These are phyloP conservation scores for Tetragonula carbonaria DNA, from an alignment of 2,888 invertebrate genomes.

Conservation along the genomic window DNA sequence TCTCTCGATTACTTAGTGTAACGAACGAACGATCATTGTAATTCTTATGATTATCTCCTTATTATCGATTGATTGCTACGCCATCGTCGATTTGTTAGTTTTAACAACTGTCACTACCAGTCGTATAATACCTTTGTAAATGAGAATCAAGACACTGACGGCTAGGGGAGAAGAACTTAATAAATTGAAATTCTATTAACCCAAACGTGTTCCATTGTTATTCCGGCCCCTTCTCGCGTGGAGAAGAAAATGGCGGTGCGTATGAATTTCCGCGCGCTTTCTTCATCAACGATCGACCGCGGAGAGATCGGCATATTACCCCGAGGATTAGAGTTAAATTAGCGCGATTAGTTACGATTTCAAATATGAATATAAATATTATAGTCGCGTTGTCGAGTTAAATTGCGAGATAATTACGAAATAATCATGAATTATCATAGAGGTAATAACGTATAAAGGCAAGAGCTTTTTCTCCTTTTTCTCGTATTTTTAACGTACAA, in stretches of 20 bases:
- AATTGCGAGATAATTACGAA: no score
- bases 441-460: no score
- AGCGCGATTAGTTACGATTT: no score
- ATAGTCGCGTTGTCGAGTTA: no score
- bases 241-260: no score
- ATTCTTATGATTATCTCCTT: slow-evolving; percentile 33
- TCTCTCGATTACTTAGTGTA: slow-evolving; percentile 54
- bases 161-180: slow-evolving; percentile 79
- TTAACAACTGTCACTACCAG: slow-evolving; percentile 65
- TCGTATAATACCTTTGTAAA: slow-evolving; percentile 81
- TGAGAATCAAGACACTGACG: slow-evolving; percentile 82
- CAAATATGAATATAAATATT: no score
- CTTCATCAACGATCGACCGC: neutral
- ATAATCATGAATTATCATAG: no score
- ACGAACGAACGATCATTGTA: slow-evolving; percentile 60
- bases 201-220: slow-evolving; percentile 72
- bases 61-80: slow-evolving; percentile 64
- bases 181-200: slow-evolving; percentile 83
- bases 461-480: no score
- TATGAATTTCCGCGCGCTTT: neutral
- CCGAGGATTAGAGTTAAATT: no score
- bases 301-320: no score
- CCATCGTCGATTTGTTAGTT: slow-evolving; percentile 68
- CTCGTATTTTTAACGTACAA: no score
- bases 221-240: slow-evolving; percentile 16